phyloP scores from a whole-genome alignment of 2,888 invertebrate species.

The Nomada ruficornis region DNA sequence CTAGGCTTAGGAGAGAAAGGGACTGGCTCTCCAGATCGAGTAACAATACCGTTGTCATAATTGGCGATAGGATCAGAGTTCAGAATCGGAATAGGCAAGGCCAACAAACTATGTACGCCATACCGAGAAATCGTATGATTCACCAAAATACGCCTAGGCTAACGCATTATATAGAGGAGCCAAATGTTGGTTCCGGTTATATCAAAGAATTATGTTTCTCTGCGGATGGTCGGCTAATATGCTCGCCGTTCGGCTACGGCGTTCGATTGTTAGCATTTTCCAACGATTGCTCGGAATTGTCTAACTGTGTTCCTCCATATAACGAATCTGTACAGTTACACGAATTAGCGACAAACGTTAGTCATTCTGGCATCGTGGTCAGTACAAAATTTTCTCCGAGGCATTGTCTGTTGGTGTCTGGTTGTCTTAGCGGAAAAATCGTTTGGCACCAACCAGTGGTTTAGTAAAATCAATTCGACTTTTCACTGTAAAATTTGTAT shows the following conservation, averaged over 20 bases:
- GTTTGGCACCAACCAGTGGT: conserved; percentile 93
- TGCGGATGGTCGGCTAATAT: conserved; percentile 94
- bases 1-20: conserved; percentile 86
- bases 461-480: conserved; percentile 66
- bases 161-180: conserved; percentile 93
- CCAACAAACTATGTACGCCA: conserved; percentile 80
- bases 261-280: conserved; percentile 93
- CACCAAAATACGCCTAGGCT: conserved; percentile 91
- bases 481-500: conserved; percentile 15
- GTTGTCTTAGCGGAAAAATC: conserved; percentile 94
- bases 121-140: conserved; percentile 85
- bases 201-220: conserved; percentile 97
- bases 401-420: conserved; percentile 94
- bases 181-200: conserved; percentile 95
- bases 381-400: conserved; percentile 96
- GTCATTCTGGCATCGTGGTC: conserved; percentile 93
- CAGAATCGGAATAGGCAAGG: conserved; percentile 76
- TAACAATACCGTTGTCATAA: conserved; percentile 81
- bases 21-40: conserved; percentile 72
- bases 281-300: conserved; percentile 91
- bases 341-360: conserved; percentile 89
- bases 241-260: conserved; percentile 95
- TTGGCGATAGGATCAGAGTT: conserved; percentile 78
- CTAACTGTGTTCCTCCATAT: conserved; percentile 87
- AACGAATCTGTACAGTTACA: conserved; percentile 85